Evolutionary conservation across 2,797 vertebrate genomes (phyloP).

Genomic region (Percopsis omiscomaycus): DNA sequence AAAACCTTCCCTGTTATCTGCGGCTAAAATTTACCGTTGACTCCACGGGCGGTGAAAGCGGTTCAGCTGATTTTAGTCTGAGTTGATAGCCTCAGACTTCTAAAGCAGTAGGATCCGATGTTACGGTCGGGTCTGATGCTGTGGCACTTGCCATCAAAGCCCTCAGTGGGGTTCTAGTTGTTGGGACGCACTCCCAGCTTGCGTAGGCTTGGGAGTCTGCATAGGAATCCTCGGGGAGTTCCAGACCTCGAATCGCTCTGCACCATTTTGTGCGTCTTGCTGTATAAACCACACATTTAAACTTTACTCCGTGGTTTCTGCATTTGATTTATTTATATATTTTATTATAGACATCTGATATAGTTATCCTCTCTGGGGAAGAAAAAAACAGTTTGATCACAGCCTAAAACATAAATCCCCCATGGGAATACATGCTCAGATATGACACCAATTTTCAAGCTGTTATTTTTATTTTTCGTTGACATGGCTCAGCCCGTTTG

Average conservation of each 20-base stretch:
- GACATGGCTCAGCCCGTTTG: background rate
- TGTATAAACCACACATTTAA: background rate
- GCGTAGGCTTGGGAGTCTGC: slow-evolving; percentile 23
- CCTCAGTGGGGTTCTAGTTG: slow-evolving; percentile 20
- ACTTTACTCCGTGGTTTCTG: background rate
- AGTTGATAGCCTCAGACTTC: slow-evolving; percentile 22
- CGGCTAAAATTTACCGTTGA: slow-evolving; percentile 15
- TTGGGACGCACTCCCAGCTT: slow-evolving; percentile 33
- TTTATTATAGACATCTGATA: no score
- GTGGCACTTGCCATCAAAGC: slow-evolving; percentile 23
- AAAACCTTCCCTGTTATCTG: background rate
- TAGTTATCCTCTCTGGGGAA: background rate
- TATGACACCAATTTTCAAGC: background rate
- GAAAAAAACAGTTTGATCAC: slow-evolving; percentile 4
- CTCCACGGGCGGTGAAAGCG: slow-evolving; percentile 2
- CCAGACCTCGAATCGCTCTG: background rate
- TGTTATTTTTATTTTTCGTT: background rate
- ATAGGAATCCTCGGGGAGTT: slow-evolving; percentile 15
- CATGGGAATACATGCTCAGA: background rate
- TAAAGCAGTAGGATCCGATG: slow-evolving; percentile 20
- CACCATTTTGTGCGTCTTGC: no score
- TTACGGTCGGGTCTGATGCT: slow-evolving; percentile 21
- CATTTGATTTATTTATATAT: no score
- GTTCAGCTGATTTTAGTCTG: slow-evolving; percentile 6
- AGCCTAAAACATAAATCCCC: background rate